Percentiles rank a stretch among this genome's conserved stretches.
These are phyloP conservation scores for Hofmannophila pseudospretella DNA, from an alignment of 2,888 invertebrate species.

Conservation along the genomic window DNA sequence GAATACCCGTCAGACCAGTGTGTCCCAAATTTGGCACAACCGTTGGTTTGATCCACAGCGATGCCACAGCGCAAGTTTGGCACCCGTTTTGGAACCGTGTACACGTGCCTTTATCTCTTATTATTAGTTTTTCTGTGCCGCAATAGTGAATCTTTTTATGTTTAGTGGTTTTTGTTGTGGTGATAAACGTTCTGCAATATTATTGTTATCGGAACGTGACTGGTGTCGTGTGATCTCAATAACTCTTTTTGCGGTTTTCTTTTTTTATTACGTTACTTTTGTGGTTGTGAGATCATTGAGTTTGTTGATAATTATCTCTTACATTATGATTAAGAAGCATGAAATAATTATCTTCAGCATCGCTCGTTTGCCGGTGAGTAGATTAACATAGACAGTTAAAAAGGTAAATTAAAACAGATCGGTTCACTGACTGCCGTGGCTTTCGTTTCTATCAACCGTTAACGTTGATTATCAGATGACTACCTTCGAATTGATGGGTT, in stretches of 20 bases:
- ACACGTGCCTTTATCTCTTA: constrained; percentile 36
- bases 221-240: constrained; percentile 2
- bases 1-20: constrained; percentile 15
- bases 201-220: constrained; percentile 3
- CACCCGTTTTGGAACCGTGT: constrained; percentile 29
- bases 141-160: constrained; percentile 23
- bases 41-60: constrained; percentile 32
- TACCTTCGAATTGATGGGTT: neutral
- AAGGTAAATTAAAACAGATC: neutral
- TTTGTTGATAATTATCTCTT: neutral
- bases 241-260: neutral
- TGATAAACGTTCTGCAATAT: constrained; percentile 6
- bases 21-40: constrained; percentile 46
- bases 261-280: neutral
- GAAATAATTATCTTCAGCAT: neutral
- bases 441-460: constrained; percentile 2
- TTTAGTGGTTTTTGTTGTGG: neutral
- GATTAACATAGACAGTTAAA: constrained; percentile 2
- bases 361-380: neutral
- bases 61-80: constrained; percentile 17
- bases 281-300: neutral
- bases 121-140: constrained; percentile 22
- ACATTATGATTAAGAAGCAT: neutral
- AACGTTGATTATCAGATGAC: neutral
- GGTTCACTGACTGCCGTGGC: constrained; percentile 1